Base-by-base conservation (phyloP, 2,797 vertebrate genomes). In the Selene dorsalis region DNA sequence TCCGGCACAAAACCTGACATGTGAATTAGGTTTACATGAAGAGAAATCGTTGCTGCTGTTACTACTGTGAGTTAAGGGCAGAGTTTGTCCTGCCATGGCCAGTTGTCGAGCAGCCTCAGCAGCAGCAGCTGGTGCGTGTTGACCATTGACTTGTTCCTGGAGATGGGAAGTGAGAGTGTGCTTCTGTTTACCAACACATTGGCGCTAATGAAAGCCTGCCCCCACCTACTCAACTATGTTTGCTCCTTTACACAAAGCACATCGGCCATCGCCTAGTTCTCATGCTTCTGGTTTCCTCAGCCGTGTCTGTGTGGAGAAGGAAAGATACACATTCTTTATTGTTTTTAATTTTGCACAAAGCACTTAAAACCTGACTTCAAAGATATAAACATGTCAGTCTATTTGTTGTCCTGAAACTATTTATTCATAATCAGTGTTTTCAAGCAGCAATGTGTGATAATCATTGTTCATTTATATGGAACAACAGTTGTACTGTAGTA, bases 301-400 rank as follows among this genome's bases (percentile, higher is more conserved):
- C 73, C 66, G 48, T 43, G 64, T 70, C 63, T 52, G 18, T 52
- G 43, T 77, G 32, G 52, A 83, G 50, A 84, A 81, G 67, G 56
- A 82, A 83, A 85, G 64, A 82, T 45, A 55, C 39, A 73, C 78
- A 69, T 72, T 77, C 45, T 82, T n/a, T 52, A 72, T 56, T 35
- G 32, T 35, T 35, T 64, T 53, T 84, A 75, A 43, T 91, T 92
- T 93, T 92, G 93, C 94, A 95, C 93, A 85, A 88, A 89, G 93
- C 94, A 95, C 94, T 95, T 95, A 87, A 92, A 89, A 78, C 52
- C n/a, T 65, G 68, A 73, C 77, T 70, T 86, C 45, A 79, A 60
- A 84, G 47, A 75, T 52, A 45, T 71, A 53, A 83, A 70, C 58
- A 45, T 66, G 73, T 82, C 48, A 59, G 38, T 77, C 20, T 79